These are phyloP conservation scores for Myocastor coypus DNA, from an alignment of 2,113 vertebrate species.

Conservation along the genomic window DNA sequence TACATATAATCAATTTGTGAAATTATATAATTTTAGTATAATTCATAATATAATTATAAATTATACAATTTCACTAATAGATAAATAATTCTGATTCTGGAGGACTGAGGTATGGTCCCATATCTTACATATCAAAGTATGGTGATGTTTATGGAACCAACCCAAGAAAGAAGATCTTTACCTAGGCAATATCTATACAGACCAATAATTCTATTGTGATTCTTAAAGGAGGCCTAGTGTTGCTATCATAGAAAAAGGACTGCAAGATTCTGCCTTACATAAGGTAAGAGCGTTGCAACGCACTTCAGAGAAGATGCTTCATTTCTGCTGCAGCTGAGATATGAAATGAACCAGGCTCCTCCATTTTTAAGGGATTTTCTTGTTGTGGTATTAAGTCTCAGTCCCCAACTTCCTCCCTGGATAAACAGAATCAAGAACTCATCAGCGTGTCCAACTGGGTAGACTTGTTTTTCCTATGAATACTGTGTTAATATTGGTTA, in stretches of 20 bases:
- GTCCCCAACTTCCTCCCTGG: background rate
- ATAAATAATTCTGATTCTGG: background rate
- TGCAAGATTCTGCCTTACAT: background rate
- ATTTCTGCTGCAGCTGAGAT: background rate
- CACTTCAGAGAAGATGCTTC: background rate
- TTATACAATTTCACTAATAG: background rate
- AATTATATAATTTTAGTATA: no score
- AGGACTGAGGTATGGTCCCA: background rate
- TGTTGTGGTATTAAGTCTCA: background rate
- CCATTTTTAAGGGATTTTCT: background rate
- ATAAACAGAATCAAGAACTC: background rate
- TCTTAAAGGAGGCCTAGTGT: background rate
- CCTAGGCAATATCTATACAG: rapidly evolving
- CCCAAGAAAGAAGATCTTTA: background rate
- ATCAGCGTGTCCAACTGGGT: background rate
- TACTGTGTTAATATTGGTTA: background rate
- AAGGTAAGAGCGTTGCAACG: background rate
- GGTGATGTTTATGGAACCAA: background rate
- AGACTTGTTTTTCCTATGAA: background rate
- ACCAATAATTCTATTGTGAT: background rate
- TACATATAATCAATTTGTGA: background rate
- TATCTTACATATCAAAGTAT: background rate
- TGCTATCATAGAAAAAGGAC: background rate
- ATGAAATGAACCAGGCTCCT: background rate
- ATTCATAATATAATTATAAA: background rate